Conservation (phyloP, 2,113 vertebrate species). For the Cinclus cinclus region DNA sequence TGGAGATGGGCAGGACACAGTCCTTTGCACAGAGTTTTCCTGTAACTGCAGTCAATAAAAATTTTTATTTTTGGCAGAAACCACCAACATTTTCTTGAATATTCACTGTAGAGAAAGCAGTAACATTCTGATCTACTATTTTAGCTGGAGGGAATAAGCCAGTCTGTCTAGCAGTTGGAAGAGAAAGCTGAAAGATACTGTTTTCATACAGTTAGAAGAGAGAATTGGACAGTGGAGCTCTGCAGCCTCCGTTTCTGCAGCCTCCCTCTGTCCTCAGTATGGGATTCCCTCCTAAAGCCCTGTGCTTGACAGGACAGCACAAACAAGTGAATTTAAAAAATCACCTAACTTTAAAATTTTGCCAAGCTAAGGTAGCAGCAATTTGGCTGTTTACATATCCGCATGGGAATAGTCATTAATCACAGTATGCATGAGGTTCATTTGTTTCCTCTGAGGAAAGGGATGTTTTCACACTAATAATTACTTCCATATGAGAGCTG, state of each 20-base stretch:
- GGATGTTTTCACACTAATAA: not conserved
- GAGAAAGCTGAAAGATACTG: not conserved
- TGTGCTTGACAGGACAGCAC: not conserved
- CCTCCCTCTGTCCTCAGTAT: not conserved
- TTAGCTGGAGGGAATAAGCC: not conserved
- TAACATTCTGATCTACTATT: not conserved
- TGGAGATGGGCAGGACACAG: rapidly evolving
- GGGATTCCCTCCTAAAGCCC: not conserved
- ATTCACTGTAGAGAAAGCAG: not conserved
- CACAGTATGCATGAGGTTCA: not conserved
- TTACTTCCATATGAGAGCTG: not conserved
- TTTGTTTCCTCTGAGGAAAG: not conserved
- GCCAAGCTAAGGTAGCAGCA: not conserved
- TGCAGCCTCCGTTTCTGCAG: not conserved
- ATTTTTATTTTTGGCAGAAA: not conserved
- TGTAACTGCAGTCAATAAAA: not conserved
- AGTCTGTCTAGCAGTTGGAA: not conserved
- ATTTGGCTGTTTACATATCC: not conserved
- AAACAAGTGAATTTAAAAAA: not conserved
- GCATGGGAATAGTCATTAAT: not conserved
- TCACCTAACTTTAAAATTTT: not conserved
- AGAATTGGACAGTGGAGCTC: not conserved
- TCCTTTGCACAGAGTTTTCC: not conserved
- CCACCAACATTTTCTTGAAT: not conserved
- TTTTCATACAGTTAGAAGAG: not conserved